A percentile compares a stretch with the other conserved stretches of the same genome.
Conservation (phyloP, 2,888 invertebrate species). For the Sylvicola fuscatus region DNA sequence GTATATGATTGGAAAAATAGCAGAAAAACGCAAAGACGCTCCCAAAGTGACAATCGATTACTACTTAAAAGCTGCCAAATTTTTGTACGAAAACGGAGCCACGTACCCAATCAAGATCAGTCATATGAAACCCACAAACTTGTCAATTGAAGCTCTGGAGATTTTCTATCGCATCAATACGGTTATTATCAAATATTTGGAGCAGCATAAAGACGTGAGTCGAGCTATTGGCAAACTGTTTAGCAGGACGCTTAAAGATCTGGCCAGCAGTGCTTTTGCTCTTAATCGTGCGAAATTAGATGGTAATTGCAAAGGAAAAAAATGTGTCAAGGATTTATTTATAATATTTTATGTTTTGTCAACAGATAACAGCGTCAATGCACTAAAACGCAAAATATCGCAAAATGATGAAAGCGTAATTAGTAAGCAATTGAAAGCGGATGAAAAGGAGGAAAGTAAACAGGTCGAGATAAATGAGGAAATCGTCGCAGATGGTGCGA, state of each 20-base stretch:
- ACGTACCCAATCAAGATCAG: conserved; percentile 71
- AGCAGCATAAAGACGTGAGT: conserved; percentile 44
- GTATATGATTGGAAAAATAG: conserved; percentile 91
- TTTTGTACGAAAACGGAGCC: conserved; percentile 59
- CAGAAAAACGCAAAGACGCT: conserved; percentile 63
- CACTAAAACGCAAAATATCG: conserved; percentile 12
- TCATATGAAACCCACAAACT: conserved; percentile 61
- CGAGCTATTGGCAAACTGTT: conserved; percentile 36
- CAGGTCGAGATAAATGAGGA: neutral
- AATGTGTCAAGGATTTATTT: neutral
- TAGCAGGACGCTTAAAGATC: conserved; percentile 26
- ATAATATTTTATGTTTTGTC: neutral
- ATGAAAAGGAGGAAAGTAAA: too few species aligned
- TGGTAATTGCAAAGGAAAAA: conserved; percentile 9
- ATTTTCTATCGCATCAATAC: conserved; percentile 69
- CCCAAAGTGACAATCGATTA: conserved; percentile 55
- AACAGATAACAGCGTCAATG: conserved; percentile 12
- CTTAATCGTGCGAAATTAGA: conserved; percentile 26
- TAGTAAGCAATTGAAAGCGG: conserved; percentile 5
- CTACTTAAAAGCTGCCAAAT: conserved; percentile 50
- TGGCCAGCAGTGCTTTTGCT: conserved; percentile 28
- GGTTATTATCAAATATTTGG: conserved; percentile 70
- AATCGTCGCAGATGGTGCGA: conserved; percentile 7
- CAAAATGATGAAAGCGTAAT: conserved; percentile 15
- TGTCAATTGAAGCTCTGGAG: conserved; percentile 78